phyloP scores from a whole-genome alignment of 2,888 invertebrate genomes.

The Ichneumon xanthorius region DNA sequence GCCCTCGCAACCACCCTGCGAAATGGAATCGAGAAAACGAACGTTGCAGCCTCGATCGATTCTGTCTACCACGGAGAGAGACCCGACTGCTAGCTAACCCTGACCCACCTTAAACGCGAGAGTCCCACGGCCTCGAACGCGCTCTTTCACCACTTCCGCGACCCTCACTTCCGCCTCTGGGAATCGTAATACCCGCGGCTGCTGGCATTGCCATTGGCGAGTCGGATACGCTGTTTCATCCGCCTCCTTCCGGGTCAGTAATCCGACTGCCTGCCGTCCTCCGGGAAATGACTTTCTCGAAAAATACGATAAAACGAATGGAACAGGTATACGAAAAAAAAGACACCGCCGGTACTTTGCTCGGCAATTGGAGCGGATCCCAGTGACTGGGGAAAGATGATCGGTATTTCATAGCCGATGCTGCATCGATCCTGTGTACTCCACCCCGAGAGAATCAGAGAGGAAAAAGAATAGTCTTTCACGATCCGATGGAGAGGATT shows the following conservation, averaged over 20 bases:
- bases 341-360: neutral
- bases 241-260: conserved; percentile 25
- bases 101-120: conserved; percentile 74
- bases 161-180: conserved; percentile 16
- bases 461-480: conserved; percentile 49
- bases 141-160: conserved; percentile 36
- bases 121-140: conserved; percentile 53
- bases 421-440: neutral
- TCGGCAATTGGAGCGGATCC: neutral
- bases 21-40: conserved; percentile 32
- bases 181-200: conserved; percentile 16
- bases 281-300: conserved; percentile 1
- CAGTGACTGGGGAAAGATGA: neutral
- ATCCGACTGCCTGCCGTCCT: conserved; percentile 8
- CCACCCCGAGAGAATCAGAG: neutral
- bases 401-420: neutral
- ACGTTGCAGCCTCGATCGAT: conserved; percentile 45
- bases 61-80: conserved; percentile 36
- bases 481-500: conserved; percentile 28
- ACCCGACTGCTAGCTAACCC: conserved; percentile 77
- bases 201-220: neutral
- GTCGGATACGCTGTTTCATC: conserved; percentile 22
- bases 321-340: neutral
- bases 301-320: neutral
- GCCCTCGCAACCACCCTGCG: conserved; percentile 7